Evolutionary conservation across 2,113 vertebrate genomes (phyloP).

Genomic region (Daphoenositta chrysoptera): DNA sequence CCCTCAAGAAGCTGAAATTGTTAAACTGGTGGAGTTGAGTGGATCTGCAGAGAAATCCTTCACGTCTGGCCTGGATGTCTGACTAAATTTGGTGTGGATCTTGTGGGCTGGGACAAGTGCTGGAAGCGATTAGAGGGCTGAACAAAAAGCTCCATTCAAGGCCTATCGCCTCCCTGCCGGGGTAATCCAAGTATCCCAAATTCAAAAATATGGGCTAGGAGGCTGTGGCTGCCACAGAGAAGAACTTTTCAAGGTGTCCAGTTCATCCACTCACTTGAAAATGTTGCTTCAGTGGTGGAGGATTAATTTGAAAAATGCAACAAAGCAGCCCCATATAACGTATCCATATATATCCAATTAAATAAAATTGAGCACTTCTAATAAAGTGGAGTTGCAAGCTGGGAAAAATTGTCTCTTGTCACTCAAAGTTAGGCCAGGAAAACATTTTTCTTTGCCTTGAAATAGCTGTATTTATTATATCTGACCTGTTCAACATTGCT

Average conservation of each 20-base stretch:
- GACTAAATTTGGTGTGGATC: slow-evolving; percentile 71
- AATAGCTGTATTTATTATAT: slow-evolving; percentile 61
- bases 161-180: slow-evolving; percentile 82
- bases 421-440: slow-evolving; percentile 49
- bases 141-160: slow-evolving; percentile 89
- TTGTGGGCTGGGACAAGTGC: slow-evolving; percentile 77
- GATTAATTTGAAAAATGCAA: slow-evolving; percentile 56
- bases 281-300: neutral
- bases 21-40: slow-evolving; percentile 45
- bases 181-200: slow-evolving; percentile 83
- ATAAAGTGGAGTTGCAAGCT: slow-evolving; percentile 44
- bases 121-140: slow-evolving; percentile 85
- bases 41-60: slow-evolving; percentile 73
- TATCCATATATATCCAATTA: slow-evolving; percentile 20
- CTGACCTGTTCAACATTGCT: slow-evolving; percentile 44
- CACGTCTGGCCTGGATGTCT: slow-evolving; percentile 69
- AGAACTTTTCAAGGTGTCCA: slow-evolving; percentile 63
- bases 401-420: slow-evolving; percentile 65
- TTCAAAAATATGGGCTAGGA: slow-evolving; percentile 70
- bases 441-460: slow-evolving; percentile 55
- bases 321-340: neutral
- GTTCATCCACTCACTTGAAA: slow-evolving; percentile 44
- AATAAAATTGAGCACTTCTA: slow-evolving; percentile 24
- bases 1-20: slow-evolving; percentile 45
- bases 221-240: slow-evolving; percentile 48